Evolutionary conservation across 2,797 vertebrate species (phyloP).

Genomic region (Poeciliopsis presidionis): DNA sequence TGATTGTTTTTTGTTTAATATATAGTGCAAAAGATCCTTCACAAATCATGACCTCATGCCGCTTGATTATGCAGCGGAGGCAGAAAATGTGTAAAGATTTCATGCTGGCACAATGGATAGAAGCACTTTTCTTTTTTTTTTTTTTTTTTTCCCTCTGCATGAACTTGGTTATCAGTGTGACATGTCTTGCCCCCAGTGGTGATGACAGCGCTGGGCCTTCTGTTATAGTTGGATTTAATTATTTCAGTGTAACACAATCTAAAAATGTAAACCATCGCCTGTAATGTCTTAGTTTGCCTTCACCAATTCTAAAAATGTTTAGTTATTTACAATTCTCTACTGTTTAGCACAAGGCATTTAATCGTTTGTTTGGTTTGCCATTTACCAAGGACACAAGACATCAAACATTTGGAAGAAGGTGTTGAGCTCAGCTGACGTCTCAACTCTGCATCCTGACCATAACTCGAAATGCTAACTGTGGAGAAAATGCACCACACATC

Average conservation of each 20-base stretch:
- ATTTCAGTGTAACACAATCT: neutral
- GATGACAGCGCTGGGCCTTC: neutral
- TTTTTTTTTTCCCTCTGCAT: neutral
- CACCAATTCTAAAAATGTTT: neutral
- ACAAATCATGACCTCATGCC: neutral
- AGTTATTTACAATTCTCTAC: neutral
- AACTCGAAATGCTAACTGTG: neutral
- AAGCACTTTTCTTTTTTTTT: neutral
- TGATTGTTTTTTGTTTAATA: conserved; percentile 5
- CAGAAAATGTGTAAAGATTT: neutral
- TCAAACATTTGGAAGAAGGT: neutral
- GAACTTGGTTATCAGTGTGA: neutral
- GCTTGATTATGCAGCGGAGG: neutral
- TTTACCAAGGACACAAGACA: neutral
- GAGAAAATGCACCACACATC: neutral
- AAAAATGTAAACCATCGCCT: neutral
- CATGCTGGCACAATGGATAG: neutral
- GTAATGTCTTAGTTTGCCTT: neutral
- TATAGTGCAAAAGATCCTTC: neutral
- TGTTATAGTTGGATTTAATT: neutral
- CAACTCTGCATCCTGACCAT: neutral
- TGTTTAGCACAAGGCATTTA: neutral
- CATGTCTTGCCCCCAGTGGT: neutral
- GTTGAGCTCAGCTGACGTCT: neutral
- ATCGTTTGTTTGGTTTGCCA: neutral